Conservation (phyloP, 2,888 invertebrate genomes). For the Tipula helvola region DNA sequence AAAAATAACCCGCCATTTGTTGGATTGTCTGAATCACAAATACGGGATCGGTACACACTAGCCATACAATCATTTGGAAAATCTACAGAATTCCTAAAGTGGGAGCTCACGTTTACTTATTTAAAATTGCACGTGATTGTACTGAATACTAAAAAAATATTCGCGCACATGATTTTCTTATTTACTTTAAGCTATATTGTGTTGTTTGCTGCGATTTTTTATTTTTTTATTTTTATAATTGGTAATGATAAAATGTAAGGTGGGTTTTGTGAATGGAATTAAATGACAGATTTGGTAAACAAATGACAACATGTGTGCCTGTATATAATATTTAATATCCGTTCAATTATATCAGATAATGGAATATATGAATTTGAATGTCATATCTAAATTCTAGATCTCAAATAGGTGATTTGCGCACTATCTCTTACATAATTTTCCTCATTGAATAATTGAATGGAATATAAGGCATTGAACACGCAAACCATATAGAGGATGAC, state of each 20-base stretch:
- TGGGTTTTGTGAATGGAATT: background rate
- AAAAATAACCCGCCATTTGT: background rate
- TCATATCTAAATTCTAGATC: background rate
- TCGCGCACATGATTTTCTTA: background rate
- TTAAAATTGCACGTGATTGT: background rate
- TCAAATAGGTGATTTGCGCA: background rate
- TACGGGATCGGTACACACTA: background rate
- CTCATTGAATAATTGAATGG: background rate
- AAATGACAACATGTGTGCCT: background rate
- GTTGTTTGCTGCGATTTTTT: background rate
- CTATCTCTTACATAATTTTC: background rate
- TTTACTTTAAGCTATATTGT: background rate
- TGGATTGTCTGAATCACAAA: background rate
- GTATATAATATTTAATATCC: background rate
- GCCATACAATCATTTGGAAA: background rate
- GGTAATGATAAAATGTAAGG: background rate
- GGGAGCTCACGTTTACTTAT: background rate
- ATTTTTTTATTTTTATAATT: background rate
- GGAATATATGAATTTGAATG: background rate
- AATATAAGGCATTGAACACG: background rate
- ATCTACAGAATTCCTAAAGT: background rate
- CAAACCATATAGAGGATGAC: background rate
- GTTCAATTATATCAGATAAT: background rate
- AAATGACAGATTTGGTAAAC: background rate
- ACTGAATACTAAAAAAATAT: background rate